Percentiles rank a stretch among this genome's conserved stretches.
These are phyloP conservation scores for Odontamblyopus rebecca DNA, from an alignment of 2,797 vertebrate species.

Conservation along the genomic window DNA sequence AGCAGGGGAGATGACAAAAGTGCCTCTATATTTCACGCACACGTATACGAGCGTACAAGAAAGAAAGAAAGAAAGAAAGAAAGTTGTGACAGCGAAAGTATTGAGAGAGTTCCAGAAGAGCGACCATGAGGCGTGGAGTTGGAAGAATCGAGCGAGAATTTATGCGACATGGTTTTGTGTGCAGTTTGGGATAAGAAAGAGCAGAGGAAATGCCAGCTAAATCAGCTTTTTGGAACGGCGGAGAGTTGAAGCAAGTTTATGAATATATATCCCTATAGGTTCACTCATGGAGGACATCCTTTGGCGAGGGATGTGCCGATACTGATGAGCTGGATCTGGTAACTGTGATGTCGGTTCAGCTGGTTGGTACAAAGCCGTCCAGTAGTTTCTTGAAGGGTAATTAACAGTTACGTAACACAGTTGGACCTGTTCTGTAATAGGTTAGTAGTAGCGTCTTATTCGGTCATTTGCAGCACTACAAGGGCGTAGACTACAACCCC, in stretches of 20 bases:
- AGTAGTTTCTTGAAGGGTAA: too few relatives aligned
- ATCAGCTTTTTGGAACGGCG: not conserved
- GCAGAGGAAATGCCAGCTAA: not conserved
- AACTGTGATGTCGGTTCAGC: too few relatives aligned
- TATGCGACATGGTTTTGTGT: not conserved
- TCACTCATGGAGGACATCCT: not conserved
- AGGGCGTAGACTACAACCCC: too few relatives aligned
- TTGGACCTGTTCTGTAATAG: too few relatives aligned
- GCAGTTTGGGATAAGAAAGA: not conserved
- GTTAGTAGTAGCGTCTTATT: too few relatives aligned
- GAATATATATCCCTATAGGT: not conserved
- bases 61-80: not conserved
- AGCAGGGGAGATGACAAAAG: constrained; percentile 31
- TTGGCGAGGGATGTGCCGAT: not conserved
- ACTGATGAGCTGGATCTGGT: too few relatives aligned
- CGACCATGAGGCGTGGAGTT: not conserved
- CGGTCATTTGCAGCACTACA: too few relatives aligned
- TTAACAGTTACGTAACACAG: too few relatives aligned
- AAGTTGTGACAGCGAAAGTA: constrained; percentile 12
- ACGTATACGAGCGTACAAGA: not conserved
- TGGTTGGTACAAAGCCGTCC: too few relatives aligned
- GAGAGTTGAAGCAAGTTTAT: not conserved
- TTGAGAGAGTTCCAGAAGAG: constrained; percentile 8
- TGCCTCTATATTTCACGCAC: not conserved
- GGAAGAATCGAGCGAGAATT: not conserved